Base-by-base conservation (phyloP, 2,113 vertebrate species). In the Colistium nudipinnis region DNA sequence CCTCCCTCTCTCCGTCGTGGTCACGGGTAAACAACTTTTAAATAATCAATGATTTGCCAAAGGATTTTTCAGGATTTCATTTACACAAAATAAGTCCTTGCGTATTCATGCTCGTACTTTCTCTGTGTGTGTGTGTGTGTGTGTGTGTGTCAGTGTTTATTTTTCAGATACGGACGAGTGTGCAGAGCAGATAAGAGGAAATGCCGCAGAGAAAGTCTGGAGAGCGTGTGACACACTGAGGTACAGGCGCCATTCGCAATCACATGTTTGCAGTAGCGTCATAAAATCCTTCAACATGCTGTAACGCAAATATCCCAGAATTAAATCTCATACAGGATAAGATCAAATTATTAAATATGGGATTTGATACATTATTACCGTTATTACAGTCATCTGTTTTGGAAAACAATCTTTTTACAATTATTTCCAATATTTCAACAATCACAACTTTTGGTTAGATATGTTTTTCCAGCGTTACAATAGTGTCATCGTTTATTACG, bases 1-100 rank as follows among this genome's bases (percentile, higher is more conserved):
- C 2, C 22, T 17, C 38, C 39, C 17, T 8, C 39, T n/a, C 16
- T 7, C 16, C 39, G 35, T 17, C 38, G 28, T 17, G 49, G 28
- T 24, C 65, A 70, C 68, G 76, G 55, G 60, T 63, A 61, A 74
- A 25, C 55, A 24, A 39, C 22, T 36, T 48, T 27, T n/a, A 45
- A 27, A 47, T n/a, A 11, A 13, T 70, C 6, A 19, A 31, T 38
- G 13, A 33, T 31, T 25, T 1, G 11, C 10, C 20, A 16, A 3
- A 4, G 3, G 24, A 27, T 27, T 11, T 47, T 53, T 24, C 20
- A 5, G 17, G 27, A 12, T 54, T 20, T 31, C 10, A 7, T 35
- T 35, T 4, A n/a, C n/a, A n/a, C n/a, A n/a, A n/a, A n/a, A n/a
- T n/a, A n/a, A n/a, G n/a, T n/a, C n/a, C n/a, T n/a, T n/a, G n/a